Conservation (phyloP, 2,888 invertebrate genomes). For the Taenaris catops region DNA sequence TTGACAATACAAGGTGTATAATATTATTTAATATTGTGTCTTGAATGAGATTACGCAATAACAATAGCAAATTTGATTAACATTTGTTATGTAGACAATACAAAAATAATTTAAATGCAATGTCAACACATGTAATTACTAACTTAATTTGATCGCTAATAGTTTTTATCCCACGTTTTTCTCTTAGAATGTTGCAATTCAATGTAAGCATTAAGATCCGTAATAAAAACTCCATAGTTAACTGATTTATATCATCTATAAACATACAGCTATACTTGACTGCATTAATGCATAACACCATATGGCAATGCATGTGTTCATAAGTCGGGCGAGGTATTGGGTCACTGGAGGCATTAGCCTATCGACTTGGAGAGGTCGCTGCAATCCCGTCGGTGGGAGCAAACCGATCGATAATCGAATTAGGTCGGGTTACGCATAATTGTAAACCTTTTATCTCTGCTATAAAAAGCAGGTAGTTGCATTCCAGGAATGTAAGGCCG, state of each 20-base stretch:
- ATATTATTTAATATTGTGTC: too few species aligned
- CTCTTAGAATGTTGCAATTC: too few species aligned
- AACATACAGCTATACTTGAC: constrained; percentile 14
- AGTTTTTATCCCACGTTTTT: too few species aligned
- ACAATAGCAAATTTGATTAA: too few species aligned
- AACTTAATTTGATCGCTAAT: too few species aligned
- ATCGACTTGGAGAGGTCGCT: constrained; percentile 46
- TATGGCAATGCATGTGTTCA: constrained; percentile 45
- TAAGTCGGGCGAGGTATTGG: constrained; percentile 45
- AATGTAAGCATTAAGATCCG: too few species aligned
- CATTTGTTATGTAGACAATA: too few species aligned
- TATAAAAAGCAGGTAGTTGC: constrained; percentile 73
- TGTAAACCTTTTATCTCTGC: constrained; percentile 48
- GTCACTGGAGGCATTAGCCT: constrained; percentile 49
- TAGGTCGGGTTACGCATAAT: constrained; percentile 52
- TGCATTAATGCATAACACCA: constrained; percentile 29
- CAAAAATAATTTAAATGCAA: too few species aligned
- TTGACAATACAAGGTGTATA: too few species aligned
- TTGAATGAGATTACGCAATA: too few species aligned
- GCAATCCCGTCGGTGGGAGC: constrained; percentile 36
- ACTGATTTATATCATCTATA: constrained; percentile 16
- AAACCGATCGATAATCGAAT: constrained; percentile 48
- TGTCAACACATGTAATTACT: too few species aligned
- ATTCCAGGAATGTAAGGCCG: constrained; percentile 59
- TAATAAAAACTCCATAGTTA: constrained; percentile 7